Percentiles rank a stretch among this genome's conserved stretches.
These are phyloP conservation scores for Popillia japonica DNA, from an alignment of 1,140 invertebrate genomes.

Conservation along the genomic window DNA sequence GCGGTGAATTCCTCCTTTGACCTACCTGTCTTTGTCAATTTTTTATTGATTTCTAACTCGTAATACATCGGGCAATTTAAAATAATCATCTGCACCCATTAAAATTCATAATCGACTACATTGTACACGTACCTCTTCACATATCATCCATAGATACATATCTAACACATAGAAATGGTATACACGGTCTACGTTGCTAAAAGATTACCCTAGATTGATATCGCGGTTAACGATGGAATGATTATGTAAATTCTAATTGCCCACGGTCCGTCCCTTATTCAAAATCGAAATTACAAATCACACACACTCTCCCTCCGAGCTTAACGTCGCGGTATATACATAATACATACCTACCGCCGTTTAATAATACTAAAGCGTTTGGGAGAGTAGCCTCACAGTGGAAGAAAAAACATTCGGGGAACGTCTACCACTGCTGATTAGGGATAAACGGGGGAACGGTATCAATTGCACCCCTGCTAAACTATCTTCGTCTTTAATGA, in stretches of 20 bases:
- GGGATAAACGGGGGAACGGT: conserved; percentile 3
- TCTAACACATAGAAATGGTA: not conserved
- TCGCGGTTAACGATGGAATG: conserved; percentile 17
- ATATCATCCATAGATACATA: not conserved
- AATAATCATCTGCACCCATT: not conserved
- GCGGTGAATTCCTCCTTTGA: too few species aligned
- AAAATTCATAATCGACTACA: not conserved
- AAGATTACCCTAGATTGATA: conserved; percentile 3
- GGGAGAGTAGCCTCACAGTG: too few species aligned
- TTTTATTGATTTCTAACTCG: too few species aligned
- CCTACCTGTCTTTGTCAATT: too few species aligned
- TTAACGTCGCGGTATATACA: not conserved
- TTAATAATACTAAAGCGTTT: too few species aligned
- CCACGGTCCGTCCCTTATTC: not conserved
- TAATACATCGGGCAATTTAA: not conserved
- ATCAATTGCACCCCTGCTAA: not conserved
- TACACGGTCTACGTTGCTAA: not conserved
- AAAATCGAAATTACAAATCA: conserved; percentile 28
- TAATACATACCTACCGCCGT: too few species aligned
- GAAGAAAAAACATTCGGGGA: too few species aligned
- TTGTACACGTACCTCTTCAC: not conserved
- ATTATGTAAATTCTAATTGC: conserved; percentile 34
- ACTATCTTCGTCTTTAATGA: not conserved
- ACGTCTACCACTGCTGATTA: not conserved
- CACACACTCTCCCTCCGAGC: not conserved